Base-by-base conservation (phyloP, 2,888 invertebrate genomes). In the Seira musarum region DNA sequence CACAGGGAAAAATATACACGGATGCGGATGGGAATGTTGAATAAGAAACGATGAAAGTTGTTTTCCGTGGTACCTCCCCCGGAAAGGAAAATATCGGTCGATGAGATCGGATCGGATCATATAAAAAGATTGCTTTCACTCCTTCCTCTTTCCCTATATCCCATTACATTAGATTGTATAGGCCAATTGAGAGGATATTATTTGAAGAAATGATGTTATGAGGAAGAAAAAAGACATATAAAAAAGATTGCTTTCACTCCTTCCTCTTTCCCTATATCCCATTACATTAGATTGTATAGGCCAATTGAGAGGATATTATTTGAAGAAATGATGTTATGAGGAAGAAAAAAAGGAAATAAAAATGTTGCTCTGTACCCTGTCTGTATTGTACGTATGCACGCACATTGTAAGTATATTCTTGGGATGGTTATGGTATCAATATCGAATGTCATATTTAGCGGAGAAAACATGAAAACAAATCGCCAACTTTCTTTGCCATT, bases 161-260 rank as follows among this genome's bases (percentile, higher is more conserved):
- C 68, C 68, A 76, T 76, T 76, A 68, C n/a, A n/a, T n/a, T n/a
- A n/a, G 17, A 53, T 66, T 73, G 66, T 57, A 76, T 24, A 57
- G 35, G 22, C 25, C 68, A 69, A 76, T 76, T 68, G 75, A 68
- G 25, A 49, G 17, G 64, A 68, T 68, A 69, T 69, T 49, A 69
- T 69, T 76, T 68, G 69, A 69, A n/a, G n/a, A n/a, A 76, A 76
- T 46, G 69, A 76, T 75, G 68, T 70, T 70, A 68, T 53, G 22
- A 61, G 25, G n/a, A 25, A 57, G 71, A 8, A 63, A 22, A 53
- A 53, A 21, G 21, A 65, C 19, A 22, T 49, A 24, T 17, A 22
- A 72, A 72, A 19, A 17, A 24, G 64, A 65, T 72, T 64, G 1
- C 40, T 17, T 60, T 74, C 46, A 65, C 57, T 73, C 66, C 73